phyloP scores from a whole-genome alignment of 2,797 vertebrate species.

The Cynodonichthys magdalenae region DNA sequence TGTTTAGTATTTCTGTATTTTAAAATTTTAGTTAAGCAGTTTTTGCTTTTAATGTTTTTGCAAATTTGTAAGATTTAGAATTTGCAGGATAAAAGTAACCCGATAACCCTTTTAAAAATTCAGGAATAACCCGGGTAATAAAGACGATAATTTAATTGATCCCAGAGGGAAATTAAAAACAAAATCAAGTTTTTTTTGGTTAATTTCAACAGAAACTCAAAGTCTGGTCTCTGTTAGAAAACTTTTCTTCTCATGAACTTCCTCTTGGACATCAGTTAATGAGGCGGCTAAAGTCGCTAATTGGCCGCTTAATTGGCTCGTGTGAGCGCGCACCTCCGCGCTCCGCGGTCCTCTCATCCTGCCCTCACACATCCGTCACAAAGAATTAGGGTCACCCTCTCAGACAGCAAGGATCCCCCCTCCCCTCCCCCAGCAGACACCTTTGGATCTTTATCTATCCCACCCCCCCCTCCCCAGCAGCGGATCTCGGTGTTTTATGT shows the following conservation, averaged over 20 bases:
- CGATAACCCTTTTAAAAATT: no score
- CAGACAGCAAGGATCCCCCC: constrained; percentile 71
- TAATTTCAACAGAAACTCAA: not conserved
- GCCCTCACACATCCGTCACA: constrained; percentile 57
- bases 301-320: constrained; percentile 71
- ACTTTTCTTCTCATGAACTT: constrained; percentile 62
- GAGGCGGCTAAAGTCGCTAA: constrained; percentile 74
- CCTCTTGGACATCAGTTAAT: constrained; percentile 61
- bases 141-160: no score
- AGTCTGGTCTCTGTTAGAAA: constrained; percentile 33
- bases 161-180: not conserved
- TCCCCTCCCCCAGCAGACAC: constrained; percentile 24
- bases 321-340: constrained; percentile 32
- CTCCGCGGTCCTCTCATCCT: constrained; percentile 18
- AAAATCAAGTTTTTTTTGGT: not conserved
- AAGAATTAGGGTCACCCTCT: constrained; percentile 69
- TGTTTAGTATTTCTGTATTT: no score
- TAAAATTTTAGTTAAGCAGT: no score
- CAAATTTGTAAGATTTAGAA: no score
- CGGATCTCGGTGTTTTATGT: constrained; percentile 84
- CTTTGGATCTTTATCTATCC: constrained; percentile 52
- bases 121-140: no score
- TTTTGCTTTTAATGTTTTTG: no score
- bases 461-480: constrained; percentile 78
- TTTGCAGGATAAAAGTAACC: no score